phyloP scores from a whole-genome alignment of 2,113 vertebrate genomes.

The Oxyruncus cristatus region DNA sequence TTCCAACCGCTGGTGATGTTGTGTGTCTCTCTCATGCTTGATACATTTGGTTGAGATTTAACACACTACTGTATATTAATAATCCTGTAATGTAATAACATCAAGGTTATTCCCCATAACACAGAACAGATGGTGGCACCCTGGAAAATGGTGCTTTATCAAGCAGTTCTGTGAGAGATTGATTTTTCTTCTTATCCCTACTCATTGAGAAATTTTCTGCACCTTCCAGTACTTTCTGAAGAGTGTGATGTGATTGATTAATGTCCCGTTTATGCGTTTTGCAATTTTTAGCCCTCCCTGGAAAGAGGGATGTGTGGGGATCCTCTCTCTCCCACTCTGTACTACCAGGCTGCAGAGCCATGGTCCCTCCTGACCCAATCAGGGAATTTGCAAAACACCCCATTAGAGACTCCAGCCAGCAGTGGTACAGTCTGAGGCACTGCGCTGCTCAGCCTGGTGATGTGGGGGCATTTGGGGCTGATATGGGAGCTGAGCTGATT shows the following conservation, averaged over 20 bases:
- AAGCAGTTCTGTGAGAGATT: neutral
- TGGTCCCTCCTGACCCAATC: neutral
- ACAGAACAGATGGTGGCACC: slow-evolving; percentile 7
- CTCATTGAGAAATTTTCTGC: neutral
- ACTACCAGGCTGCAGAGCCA: neutral
- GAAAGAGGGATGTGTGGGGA: neutral
- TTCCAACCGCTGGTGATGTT: neutral
- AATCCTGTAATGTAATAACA: slow-evolving; percentile 39
- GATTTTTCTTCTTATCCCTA: neutral
- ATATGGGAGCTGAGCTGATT: neutral
- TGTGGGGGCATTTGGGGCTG: neutral
- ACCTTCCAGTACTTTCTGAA: neutral
- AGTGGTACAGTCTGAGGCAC: fast-evolving
- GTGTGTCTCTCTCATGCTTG: fast-evolving
- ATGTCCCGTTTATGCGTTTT: neutral
- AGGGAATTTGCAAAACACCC: neutral
- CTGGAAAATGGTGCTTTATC: neutral
- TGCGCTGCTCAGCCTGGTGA: fast-evolving
- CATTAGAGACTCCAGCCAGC: neutral
- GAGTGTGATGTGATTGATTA: neutral
- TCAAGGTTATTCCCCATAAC: neutral
- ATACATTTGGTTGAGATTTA: slow-evolving; percentile 29
- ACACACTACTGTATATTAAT: neutral
- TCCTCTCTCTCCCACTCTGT: neutral
- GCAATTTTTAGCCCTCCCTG: neutral